These are phyloP conservation scores for Macquaria australasica DNA, from an alignment of 2,113 vertebrate species.

Conservation along the genomic window DNA sequence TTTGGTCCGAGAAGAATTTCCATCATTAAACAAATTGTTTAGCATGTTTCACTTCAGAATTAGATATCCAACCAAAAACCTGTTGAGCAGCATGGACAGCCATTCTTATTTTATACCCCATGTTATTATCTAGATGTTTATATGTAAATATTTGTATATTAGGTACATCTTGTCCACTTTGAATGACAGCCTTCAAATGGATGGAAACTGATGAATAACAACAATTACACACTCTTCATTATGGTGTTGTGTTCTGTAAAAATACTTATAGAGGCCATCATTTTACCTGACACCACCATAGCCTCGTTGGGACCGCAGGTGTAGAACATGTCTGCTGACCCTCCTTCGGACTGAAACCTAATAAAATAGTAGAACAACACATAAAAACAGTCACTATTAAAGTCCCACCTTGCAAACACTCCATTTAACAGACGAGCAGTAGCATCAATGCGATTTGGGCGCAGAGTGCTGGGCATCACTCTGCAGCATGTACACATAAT, in stretches of 20 bases:
- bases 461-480: too few species aligned
- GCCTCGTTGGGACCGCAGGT: slow-evolving; percentile 96
- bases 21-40: background rate
- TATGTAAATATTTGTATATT: background rate
- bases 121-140: background rate
- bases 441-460: background rate
- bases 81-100: background rate
- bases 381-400: background rate
- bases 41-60: background rate
- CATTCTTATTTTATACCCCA: background rate
- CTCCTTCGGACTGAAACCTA: slow-evolving; percentile 31
- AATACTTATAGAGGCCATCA: background rate
- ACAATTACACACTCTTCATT: background rate
- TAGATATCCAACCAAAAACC: rapidly evolving
- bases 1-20: too few species aligned
- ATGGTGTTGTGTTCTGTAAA: background rate
- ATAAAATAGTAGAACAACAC: background rate
- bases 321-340: slow-evolving; percentile 87
- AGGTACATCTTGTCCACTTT: background rate
- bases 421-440: background rate
- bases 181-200: background rate
- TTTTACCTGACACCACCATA: slow-evolving; percentile 95
- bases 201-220: background rate
- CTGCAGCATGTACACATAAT: background rate
- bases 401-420: background rate